Evolutionary conservation across 2,797 vertebrate species (phyloP).

Genomic region (Pangasius krempfi): DNA sequence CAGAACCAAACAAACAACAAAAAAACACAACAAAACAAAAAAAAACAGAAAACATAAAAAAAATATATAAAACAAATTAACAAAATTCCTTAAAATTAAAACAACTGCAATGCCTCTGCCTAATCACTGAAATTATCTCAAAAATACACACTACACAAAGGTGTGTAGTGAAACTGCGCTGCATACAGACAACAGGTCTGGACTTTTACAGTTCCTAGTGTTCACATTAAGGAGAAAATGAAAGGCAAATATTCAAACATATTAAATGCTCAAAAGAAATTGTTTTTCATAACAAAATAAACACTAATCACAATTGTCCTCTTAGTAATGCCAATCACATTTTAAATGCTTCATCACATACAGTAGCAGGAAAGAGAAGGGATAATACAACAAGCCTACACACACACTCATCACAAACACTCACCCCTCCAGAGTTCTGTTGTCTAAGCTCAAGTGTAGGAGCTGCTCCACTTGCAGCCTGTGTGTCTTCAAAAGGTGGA

Average conservation of each 20-base stretch:
- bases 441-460: constrained; percentile 84
- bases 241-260: neutral
- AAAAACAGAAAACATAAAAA: constrained; percentile 64
- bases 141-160: constrained; percentile 12
- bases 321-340: neutral
- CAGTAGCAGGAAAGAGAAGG: neutral
- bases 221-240: neutral
- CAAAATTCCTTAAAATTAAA: constrained; percentile 59
- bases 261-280: neutral
- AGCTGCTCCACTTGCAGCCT: constrained; percentile 70
- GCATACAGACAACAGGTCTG: neutral
- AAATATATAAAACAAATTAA: constrained; percentile 60
- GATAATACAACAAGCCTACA: neutral
- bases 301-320: neutral
- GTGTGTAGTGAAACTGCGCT: neutral
- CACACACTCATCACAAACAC: constrained; percentile 61
- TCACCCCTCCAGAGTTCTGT: constrained; percentile 85
- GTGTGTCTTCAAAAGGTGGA: constrained; percentile 74
- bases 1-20: constrained; percentile 74
- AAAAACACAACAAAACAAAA: constrained; percentile 64
- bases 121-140: neutral
- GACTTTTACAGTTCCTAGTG: neutral
- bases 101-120: constrained; percentile 56
- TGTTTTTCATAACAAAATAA: neutral
- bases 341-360: neutral